phyloP scores from a whole-genome alignment of 2,113 vertebrate species.

The Cichladusa arquata region DNA sequence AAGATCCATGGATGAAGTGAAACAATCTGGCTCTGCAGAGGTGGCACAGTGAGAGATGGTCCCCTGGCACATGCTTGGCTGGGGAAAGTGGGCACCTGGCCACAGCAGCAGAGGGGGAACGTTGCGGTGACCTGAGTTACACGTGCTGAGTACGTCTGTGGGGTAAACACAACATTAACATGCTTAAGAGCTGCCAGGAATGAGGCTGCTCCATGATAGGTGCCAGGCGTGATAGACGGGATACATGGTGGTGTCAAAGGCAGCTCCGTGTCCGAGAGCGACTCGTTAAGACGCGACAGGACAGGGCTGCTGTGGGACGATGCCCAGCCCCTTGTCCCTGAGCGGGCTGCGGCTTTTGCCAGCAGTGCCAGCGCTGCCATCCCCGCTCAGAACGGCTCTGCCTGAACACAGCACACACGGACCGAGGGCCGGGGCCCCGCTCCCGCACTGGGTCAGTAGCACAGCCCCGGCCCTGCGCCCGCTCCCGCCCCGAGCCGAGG shows the following conservation, averaged over 20 bases:
- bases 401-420: rapidly evolving
- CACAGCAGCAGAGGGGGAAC: not conserved
- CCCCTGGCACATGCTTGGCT: rapidly evolving
- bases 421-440: rapidly evolving
- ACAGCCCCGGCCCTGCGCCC: not conserved
- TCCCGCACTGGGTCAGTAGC: not conserved
- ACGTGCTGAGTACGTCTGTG: rapidly evolving
- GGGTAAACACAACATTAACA: not conserved
- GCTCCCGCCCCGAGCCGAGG: not conserved
- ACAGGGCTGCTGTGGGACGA: not conserved
- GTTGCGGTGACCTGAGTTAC: rapidly evolving
- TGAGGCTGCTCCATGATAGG: rapidly evolving
- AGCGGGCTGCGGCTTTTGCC: not conserved
- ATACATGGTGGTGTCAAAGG: not conserved
- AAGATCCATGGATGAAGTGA: not conserved
- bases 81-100: rapidly evolving
- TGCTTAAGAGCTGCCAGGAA: rapidly evolving
- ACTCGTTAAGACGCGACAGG: not conserved
- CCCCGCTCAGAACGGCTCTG: not conserved
- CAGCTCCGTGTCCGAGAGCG: not conserved
- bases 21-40: too few species aligned
- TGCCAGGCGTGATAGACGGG: not conserved
- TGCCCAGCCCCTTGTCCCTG: not conserved
- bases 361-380: not conserved
- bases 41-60: not conserved